phyloP scores from a whole-genome alignment of 2,888 invertebrate species.

The Crematogaster levior region DNA sequence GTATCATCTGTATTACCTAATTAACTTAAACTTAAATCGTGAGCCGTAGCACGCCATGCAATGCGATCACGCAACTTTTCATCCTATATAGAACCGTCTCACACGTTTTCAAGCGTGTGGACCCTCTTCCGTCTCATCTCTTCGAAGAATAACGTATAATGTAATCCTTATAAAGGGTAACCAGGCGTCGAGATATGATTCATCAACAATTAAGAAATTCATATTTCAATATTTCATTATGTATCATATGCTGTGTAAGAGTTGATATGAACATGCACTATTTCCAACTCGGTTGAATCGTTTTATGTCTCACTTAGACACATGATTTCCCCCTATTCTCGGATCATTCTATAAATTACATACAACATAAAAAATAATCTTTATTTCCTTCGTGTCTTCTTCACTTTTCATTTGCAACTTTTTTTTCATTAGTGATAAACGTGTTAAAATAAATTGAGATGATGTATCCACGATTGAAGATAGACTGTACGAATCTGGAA shows the following conservation, averaged over 20 bases:
- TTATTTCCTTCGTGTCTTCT: neutral
- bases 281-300: neutral
- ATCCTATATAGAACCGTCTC: constrained; percentile 71
- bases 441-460: neutral
- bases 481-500: constrained; percentile 2
- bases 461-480: neutral
- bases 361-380: constrained; percentile 37
- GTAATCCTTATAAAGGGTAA: neutral
- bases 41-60: constrained; percentile 73
- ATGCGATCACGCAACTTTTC: constrained; percentile 76
- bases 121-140: neutral
- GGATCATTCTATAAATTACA: constrained; percentile 14
- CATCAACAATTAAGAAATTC: neutral
- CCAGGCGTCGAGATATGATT: constrained; percentile 20
- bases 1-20: constrained; percentile 82
- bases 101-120: constrained; percentile 45
- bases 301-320: neutral
- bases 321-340: neutral
- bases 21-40: constrained; percentile 80
- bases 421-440: neutral
- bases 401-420: neutral
- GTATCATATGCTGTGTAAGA: constrained; percentile 3
- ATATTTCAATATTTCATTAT: neutral
- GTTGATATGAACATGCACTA: constrained; percentile 24
- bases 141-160: constrained; percentile 30